These are phyloP conservation scores for Cyrtonyx montezumae DNA, from an alignment of 2,113 vertebrate genomes.

Conservation along the genomic window DNA sequence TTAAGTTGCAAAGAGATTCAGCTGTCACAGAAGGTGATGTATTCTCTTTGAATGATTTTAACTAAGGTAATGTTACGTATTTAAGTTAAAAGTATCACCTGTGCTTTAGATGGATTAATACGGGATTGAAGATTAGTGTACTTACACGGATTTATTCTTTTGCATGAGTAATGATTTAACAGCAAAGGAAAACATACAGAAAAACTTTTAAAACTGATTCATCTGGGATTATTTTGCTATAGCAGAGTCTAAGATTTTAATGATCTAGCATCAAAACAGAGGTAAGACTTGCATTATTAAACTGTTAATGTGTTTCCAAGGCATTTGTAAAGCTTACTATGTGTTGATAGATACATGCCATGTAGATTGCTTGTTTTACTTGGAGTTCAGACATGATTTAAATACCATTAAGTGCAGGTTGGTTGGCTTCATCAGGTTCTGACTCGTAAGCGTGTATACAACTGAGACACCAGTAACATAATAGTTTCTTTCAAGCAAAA, in stretches of 20 bases:
- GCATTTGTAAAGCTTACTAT: conserved; percentile 46
- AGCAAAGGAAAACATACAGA: conserved; percentile 45
- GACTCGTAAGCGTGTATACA: neutral
- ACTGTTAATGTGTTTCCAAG: conserved; percentile 17
- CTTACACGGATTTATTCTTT: conserved; percentile 21
- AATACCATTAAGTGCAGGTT: neutral
- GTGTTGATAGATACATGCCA: neutral
- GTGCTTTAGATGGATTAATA: conserved; percentile 65
- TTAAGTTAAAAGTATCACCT: conserved; percentile 63
- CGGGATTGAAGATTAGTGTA: conserved; percentile 26
- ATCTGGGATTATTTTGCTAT: conserved; percentile 51
- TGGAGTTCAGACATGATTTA: neutral
- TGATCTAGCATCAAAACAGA: conserved; percentile 67
- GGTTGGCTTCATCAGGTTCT: neutral
- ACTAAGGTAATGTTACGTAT: conserved; percentile 68
- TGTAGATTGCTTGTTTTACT: conserved; percentile 21
- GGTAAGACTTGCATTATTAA: conserved; percentile 63
- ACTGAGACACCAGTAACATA: neutral
- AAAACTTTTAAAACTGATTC: conserved; percentile 24
- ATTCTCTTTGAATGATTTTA: conserved; percentile 70
- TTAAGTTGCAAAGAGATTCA: conserved; percentile 53
- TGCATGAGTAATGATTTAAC: conserved; percentile 37
- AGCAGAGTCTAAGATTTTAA: conserved; percentile 62
- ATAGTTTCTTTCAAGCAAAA: neutral
- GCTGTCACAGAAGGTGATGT: conserved; percentile 69